Evolutionary conservation across 2,113 vertebrate genomes (phyloP).

Genomic region (Macquaria australasica): DNA sequence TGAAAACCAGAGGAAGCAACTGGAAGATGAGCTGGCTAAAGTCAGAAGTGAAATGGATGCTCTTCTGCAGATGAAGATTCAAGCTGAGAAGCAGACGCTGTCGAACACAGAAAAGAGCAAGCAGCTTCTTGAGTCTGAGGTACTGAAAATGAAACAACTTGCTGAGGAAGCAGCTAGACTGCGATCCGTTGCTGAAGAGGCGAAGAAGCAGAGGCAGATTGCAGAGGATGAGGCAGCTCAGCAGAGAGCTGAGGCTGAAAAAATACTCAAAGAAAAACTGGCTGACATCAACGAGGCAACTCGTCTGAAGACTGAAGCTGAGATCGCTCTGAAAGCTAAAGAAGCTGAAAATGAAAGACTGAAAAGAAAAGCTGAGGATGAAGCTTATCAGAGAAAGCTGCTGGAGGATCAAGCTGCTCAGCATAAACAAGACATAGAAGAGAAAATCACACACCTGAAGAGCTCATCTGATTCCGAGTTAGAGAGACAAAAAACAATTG

Average conservation of each 20-base stretch:
- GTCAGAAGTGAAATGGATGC: constrained; percentile 93
- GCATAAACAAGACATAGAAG: constrained; percentile 94
- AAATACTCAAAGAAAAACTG: constrained; percentile 95
- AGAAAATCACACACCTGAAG: constrained; percentile 91
- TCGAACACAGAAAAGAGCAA: constrained; percentile 93
- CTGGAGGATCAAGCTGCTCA: constrained; percentile 94
- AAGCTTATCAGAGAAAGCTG: constrained; percentile 93
- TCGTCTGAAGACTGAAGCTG: constrained; percentile 91
- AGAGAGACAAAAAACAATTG: constrained; percentile 89
- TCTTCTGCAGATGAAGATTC: constrained; percentile 89
- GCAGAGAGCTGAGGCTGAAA: constrained; percentile 92
- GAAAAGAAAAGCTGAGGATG: constrained; percentile 93
- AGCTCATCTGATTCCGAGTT: constrained; percentile 90
- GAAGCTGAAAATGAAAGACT: constrained; percentile 96
- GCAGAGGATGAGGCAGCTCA: constrained; percentile 91
- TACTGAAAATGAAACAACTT: constrained; percentile 91
- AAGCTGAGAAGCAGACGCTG: constrained; percentile 90
- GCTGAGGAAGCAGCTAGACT: constrained; percentile 93
- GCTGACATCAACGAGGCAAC: constrained; percentile 93
- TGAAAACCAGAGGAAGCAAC: constrained; percentile 88
- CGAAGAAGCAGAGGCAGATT: constrained; percentile 92
- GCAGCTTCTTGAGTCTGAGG: constrained; percentile 93
- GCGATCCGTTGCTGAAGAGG: constrained; percentile 91
- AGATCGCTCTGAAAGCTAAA: constrained; percentile 95
- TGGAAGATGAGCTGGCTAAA: constrained; percentile 93